These are phyloP conservation scores for Lepus americanus DNA, from an alignment of 2,113 vertebrate genomes.

Conservation along the genomic window DNA sequence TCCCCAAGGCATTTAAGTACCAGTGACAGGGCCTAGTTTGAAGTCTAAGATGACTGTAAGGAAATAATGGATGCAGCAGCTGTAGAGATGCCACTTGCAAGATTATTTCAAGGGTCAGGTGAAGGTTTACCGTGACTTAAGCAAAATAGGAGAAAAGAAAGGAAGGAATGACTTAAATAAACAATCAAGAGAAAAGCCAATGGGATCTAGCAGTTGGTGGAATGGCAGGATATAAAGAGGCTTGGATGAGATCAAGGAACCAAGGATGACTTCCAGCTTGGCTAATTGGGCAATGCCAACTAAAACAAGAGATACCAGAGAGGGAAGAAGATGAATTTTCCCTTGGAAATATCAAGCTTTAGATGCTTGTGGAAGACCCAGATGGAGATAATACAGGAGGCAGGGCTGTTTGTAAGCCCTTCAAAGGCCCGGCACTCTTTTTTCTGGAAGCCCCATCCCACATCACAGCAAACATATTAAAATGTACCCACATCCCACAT, in stretches of 20 bases:
- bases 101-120: not conserved
- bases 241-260: slow-evolving; percentile 11
- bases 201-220: not conserved
- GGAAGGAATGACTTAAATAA: not conserved
- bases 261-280: slow-evolving; percentile 41
- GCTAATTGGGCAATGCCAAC: slow-evolving; percentile 27
- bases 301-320: slow-evolving; percentile 60
- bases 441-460: slow-evolving; percentile 68
- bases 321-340: slow-evolving; percentile 48
- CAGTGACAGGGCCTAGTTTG: not conserved
- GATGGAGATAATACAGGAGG: slow-evolving; percentile 62
- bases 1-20: not conserved
- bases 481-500: slow-evolving; percentile 51
- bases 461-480: slow-evolving; percentile 61
- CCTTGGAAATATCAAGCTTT: not conserved
- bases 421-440: slow-evolving; percentile 54
- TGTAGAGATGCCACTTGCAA: not conserved
- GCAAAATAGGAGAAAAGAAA: not conserved
- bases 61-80: not conserved
- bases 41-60: not conserved
- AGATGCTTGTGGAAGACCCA: slow-evolving; percentile 59
- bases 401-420: slow-evolving; percentile 30
- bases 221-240: not conserved
- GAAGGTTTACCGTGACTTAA: not conserved
- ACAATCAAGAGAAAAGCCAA: not conserved